These are phyloP conservation scores for Phanerotoma sp. DNA, from an alignment of 2,888 invertebrate species.

Conservation along the genomic window DNA sequence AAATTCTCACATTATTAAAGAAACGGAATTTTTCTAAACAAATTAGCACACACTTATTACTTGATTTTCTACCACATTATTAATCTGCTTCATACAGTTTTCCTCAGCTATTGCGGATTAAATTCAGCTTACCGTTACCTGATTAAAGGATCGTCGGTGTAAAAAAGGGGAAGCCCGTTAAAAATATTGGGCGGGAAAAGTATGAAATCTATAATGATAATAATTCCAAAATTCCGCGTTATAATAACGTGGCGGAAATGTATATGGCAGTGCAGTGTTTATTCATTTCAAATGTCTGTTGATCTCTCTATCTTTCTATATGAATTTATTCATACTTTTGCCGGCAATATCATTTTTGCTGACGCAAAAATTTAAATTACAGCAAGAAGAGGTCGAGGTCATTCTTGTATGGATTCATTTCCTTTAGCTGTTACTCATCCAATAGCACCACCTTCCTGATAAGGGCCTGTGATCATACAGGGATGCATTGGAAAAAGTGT, in stretches of 20 bases:
- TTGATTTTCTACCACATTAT: slow-evolving; percentile 1
- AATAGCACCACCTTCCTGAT: slow-evolving; percentile 66
- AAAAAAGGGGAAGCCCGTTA: neutral
- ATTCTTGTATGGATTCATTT: slow-evolving; percentile 37
- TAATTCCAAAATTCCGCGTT: slow-evolving; percentile 4
- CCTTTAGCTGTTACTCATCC: slow-evolving; percentile 46
- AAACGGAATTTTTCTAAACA: neutral
- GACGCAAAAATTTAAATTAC: slow-evolving; percentile 1
- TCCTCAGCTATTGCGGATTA: neutral
- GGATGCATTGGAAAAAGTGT: slow-evolving; percentile 86
- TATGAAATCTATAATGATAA: neutral
- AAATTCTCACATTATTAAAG: neutral
- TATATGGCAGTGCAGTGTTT: slow-evolving; percentile 33
- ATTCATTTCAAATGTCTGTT: slow-evolving; percentile 1
- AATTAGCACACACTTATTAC: neutral
- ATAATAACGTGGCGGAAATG: slow-evolving; percentile 25
- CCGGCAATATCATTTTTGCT: slow-evolving; percentile 2
- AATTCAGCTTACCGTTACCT: neutral
- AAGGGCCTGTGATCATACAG: slow-evolving; percentile 83
- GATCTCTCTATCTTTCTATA: slow-evolving; percentile 2
- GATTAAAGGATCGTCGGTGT: neutral
- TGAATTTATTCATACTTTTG: too few species aligned
- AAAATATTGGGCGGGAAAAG: neutral
- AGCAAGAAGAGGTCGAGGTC: slow-evolving; percentile 4
- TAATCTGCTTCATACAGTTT: slow-evolving; percentile 43